These are phyloP conservation scores for Gastrophryne carolinensis DNA, from an alignment of 2,797 vertebrate genomes.

Conservation along the genomic window DNA sequence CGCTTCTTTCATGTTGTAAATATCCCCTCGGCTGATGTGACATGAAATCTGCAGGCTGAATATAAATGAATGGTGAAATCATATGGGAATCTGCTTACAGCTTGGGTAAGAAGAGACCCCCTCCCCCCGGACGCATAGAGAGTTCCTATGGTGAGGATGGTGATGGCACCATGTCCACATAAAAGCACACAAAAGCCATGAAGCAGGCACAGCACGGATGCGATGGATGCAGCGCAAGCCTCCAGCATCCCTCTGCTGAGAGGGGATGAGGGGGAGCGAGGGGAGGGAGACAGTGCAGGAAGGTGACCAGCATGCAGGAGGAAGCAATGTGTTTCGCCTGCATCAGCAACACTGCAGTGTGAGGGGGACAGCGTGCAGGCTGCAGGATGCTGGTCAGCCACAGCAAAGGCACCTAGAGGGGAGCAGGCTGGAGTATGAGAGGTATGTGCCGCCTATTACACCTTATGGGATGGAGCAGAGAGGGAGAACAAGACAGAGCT, in stretches of 20 bases:
- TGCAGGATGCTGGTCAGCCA: slow-evolving; percentile 59
- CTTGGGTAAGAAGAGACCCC: too few species aligned
- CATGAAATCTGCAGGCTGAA: not conserved
- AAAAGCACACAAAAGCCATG: not conserved
- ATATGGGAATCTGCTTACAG: not conserved
- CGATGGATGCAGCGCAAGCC: slow-evolving; percentile 10
- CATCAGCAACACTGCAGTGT: slow-evolving; percentile 57
- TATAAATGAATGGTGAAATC: not conserved
- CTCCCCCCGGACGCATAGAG: not conserved
- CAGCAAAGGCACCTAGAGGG: slow-evolving; percentile 60
- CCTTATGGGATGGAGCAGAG: slow-evolving; percentile 8
- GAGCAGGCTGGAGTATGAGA: slow-evolving; percentile 31
- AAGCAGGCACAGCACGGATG: not conserved
- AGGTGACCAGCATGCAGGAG: slow-evolving; percentile 55
- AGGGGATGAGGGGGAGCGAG: slow-evolving; percentile 55
- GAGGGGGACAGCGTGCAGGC: slow-evolving; percentile 55
- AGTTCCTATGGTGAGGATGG: not conserved
- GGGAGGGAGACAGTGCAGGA: slow-evolving; percentile 55
- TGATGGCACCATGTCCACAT: not conserved
- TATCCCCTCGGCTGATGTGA: not conserved
- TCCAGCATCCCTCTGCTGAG: slow-evolving; percentile 7
- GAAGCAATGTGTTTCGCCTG: slow-evolving; percentile 61
- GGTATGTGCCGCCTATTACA: slow-evolving; percentile 34
- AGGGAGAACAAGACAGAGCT: slow-evolving; percentile 5
- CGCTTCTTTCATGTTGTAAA: not conserved